These are phyloP conservation scores for Cartodere bifasciata DNA, from an alignment of 2,888 invertebrate species.

Conservation along the genomic window DNA sequence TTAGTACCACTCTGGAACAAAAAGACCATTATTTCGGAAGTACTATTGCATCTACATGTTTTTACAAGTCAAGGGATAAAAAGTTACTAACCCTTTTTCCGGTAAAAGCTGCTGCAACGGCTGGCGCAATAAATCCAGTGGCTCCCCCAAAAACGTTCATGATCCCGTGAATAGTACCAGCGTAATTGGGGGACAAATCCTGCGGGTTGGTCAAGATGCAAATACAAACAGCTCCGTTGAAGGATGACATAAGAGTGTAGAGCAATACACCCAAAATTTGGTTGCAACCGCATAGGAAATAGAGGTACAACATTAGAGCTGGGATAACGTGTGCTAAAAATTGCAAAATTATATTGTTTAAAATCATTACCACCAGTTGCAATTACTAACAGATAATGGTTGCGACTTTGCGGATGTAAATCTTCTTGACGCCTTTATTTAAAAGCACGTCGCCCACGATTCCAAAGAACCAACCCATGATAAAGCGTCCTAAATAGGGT, in stretches of 20 bases:
- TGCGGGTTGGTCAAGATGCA: conserved; percentile 11
- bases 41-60: conserved; percentile 4
- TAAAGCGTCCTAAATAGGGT: conserved; percentile 21
- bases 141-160: conserved; percentile 11
- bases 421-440: conserved; percentile 11
- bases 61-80: too few species aligned
- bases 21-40: conserved; percentile 3
- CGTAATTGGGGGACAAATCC: conserved; percentile 14
- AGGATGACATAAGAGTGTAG: conserved; percentile 9
- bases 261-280: conserved; percentile 9
- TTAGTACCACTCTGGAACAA: conserved; percentile 29
- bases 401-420: conserved; percentile 8
- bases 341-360: conserved; percentile 11
- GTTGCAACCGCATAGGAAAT: conserved; percentile 9
- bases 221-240: conserved; percentile 12
- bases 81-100: too few species aligned
- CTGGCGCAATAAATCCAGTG: conserved; percentile 13
- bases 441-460: conserved; percentile 20
- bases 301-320: conserved; percentile 31
- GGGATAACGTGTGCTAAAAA: conserved; percentile 38
- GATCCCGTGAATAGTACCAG: conserved; percentile 12
- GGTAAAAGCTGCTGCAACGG: too few species aligned
- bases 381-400: conserved; percentile 9
- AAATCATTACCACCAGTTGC: not conserved
- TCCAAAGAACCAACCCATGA: conserved; percentile 21